Conservation (phyloP, 2,888 invertebrate species). For the Melanostoma mellinum region DNA sequence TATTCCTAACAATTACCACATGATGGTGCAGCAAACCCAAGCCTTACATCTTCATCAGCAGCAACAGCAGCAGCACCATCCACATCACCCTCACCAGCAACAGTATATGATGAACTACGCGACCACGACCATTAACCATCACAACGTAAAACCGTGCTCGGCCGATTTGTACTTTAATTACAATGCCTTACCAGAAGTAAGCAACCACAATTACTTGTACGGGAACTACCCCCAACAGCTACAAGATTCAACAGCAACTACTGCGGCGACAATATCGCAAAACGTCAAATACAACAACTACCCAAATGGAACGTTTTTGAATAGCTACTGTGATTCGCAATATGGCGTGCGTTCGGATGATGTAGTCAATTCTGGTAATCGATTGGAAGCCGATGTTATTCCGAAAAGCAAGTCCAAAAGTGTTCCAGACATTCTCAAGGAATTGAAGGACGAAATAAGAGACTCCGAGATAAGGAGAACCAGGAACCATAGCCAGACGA, state of each 20-base stretch:
- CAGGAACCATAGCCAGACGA: constrained; percentile 84
- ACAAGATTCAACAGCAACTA: background rate
- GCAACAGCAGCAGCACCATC: constrained; percentile 26
- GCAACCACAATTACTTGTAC: constrained; percentile 82
- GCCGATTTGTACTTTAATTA: constrained; percentile 81
- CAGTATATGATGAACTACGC: constrained; percentile 71
- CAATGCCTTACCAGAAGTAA: constrained; percentile 79
- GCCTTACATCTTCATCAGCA: constrained; percentile 70
- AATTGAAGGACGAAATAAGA: constrained; percentile 87
- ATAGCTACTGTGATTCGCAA: constrained; percentile 66
- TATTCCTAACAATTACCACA: constrained; percentile 52
- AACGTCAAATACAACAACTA: constrained; percentile 45
- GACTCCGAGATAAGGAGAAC: constrained; percentile 83
- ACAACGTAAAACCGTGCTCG: constrained; percentile 76
- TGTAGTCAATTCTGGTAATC: constrained; percentile 79
- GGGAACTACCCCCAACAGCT: constrained; percentile 71
- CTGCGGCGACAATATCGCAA: constrained; percentile 78
- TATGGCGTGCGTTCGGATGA: constrained; percentile 80
- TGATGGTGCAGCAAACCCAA: constrained; percentile 73
- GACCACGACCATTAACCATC: constrained; percentile 70
- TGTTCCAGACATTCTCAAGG: constrained; percentile 90
- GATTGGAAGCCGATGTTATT: constrained; percentile 78
- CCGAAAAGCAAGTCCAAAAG: constrained; percentile 84
- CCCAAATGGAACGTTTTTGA: constrained; percentile 51
- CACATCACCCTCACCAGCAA: constrained; percentile 47